Base-by-base conservation (phyloP, 2,797 vertebrate genomes). In the Lutjanus campechanus region DNA sequence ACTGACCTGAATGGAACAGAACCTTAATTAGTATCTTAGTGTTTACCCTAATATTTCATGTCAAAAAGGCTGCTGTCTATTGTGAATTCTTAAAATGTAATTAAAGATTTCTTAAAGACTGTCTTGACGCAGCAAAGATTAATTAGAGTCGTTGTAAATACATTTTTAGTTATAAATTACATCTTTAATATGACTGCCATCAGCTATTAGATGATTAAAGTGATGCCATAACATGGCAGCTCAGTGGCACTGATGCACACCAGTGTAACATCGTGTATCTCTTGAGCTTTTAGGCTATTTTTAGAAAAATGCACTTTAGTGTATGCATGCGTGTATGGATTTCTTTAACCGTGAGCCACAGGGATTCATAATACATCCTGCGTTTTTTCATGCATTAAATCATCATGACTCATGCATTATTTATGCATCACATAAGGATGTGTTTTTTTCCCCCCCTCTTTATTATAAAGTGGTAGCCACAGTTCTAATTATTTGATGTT, bases 311-410 rank as follows among this genome's bases (percentile, higher is more conserved):
- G n/a, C n/a, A 16, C 19, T n/a, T 67, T 6, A 54, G 15, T 46
- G 19, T 15, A 29, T 25, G 13, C 12, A n/a, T 54, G 50, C 20
- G 44, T 17, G 40, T 2, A 8, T 46, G 17, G 47, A 51, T 65
- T 29, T 29, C 12, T 53, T 40, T n/a, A 4, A 46, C 43, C 11
- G 8, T 46, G 43, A 41, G 29, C 47, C 11, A 51, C 11, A n/a
- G 4, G 12, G 43, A 56, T 46, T 29, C 54, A 47, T 58, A 9
- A 58, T 47, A 29, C 6, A 58, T 5, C 16, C 43, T 1, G 3
- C 17, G n/a, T 46, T 56, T 19, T 47, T 22, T 69, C 41, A 46
- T n/a, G 54, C 54, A 46, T 46, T 43, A 25, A 69, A 56, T 58
- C 67, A 58, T 36, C 11, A 7, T 47, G 22, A n/a, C 36, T 55